These are phyloP conservation scores for Hycleus phaleratus DNA, from an alignment of 1,140 invertebrate species.

Conservation along the genomic window DNA sequence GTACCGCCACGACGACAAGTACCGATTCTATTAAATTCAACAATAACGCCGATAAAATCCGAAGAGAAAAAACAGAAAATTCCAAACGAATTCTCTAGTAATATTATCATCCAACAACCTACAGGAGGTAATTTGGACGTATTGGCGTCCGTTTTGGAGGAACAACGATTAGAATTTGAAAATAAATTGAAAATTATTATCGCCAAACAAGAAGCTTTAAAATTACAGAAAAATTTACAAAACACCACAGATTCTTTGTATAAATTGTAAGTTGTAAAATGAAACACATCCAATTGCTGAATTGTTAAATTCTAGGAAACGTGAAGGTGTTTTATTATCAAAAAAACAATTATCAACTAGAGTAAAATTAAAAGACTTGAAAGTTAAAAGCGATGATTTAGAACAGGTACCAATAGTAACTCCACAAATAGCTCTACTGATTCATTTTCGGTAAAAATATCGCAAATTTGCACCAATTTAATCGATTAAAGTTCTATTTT, in stretches of 20 bases:
- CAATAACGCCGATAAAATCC: conserved; percentile 18
- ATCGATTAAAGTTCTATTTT: conserved; percentile 22
- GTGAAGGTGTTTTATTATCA: conserved; percentile 21
- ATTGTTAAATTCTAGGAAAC: conserved; percentile 19
- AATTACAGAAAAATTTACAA: conserved; percentile 4
- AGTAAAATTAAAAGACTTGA: conserved; percentile 12
- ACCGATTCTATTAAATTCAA: not conserved
- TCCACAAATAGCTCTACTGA: conserved; percentile 27
- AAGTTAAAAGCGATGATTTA: conserved; percentile 1
- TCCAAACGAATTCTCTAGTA: not conserved
- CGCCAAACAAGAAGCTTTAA: conserved; percentile 13
- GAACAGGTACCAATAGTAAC: conserved; percentile 19
- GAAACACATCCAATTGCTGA: not conserved
- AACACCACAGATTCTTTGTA: not conserved
- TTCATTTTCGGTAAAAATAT: conserved; percentile 27
- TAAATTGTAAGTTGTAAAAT: not conserved
- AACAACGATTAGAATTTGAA: conserved; percentile 18
- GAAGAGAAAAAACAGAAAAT: not conserved
- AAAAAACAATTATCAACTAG: conserved; percentile 17
- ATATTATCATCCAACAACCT: conserved; percentile 13
- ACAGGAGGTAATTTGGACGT: conserved; percentile 6
- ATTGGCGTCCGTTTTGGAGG: conserved; percentile 16
- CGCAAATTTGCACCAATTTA: not conserved
- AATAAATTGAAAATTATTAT: conserved; percentile 18
- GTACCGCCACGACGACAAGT: no score